Base-by-base conservation (phyloP, 2,888 invertebrate genomes). In the Spicauda simplicius region DNA sequence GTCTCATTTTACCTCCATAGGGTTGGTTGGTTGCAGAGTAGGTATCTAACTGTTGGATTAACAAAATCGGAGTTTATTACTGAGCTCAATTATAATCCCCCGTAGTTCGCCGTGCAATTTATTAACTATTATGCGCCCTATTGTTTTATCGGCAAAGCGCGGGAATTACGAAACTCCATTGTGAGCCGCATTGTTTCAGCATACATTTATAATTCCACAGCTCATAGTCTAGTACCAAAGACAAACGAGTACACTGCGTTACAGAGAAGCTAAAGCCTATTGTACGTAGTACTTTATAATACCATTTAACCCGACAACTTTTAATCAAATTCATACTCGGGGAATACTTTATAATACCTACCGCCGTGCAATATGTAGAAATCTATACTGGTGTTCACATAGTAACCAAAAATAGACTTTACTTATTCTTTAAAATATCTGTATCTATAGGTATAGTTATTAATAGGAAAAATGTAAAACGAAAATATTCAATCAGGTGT, bases 161-260 rank as follows among this genome's bases (percentile, higher is more conserved):
- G 75, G 69, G 81, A 83, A 84, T 83, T 82, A 79, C 83, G 78
- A 85, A 90, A 88, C 85, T 86, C 85, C 79, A 87, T 88, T 88
- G 86, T 76, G 74, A 71, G 75, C 64, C 63, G 68, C 66, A 71
- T 68, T 55, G 68, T 68, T 59, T 61, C 69, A 53, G 48, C 71
- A 68, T 81, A 83, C 84, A 89, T 87, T 83, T 76, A 78, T 86
- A 84, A 88, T 85, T 77, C 74, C 71, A 73, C 71, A 74, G 73
- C 77, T 80, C 70, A 69, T 30, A 59, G 70, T 74, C 78, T 80
- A 79, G 56, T 80, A 76, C 73, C 77, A 79, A 84, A 83, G 77
- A 80, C 81, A 86, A 83, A 80, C 78, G 50, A 18, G 50, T 79
- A 64, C 70, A 41, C 45, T 45, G 45, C 16, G 73, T 81, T 82